Evolutionary conservation across 2,797 vertebrate genomes (phyloP), one percentile per base, ranked within the genome.

Genomic region (Gadopsis marmoratus): DNA sequence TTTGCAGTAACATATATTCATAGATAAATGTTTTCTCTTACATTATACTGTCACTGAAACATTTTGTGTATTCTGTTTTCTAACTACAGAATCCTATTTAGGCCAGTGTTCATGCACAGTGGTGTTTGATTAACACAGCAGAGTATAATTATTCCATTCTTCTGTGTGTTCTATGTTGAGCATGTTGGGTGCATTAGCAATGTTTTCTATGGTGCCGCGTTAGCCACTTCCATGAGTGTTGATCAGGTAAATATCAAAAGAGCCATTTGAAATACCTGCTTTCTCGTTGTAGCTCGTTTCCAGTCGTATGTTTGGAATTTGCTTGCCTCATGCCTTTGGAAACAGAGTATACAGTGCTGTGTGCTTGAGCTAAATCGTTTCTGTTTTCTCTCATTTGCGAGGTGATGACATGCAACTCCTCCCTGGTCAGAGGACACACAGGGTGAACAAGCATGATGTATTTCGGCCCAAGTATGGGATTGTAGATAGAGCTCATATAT

Each of bases 371-470:
- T n/a, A 50, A 50, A 48, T 47, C 53, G 41, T 64, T 70, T 81
- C 66, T 77, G 75, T 66, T 83, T 77, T 74, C 35, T 71, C 51
- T 76, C 41, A 59, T 53, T 35, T 67, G 9, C 39, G 66, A 78
- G 26, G 45, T 68, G 62, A 43, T 39, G 16, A 29, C 11, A 54
- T 33, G 11, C 39, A 56, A 47, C 12, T 51, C 9, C 3, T 31
- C 23, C 23, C 43, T 19, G 9, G 21, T 45, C 53, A 70, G 47
- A 53, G 31, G 6, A 63, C 23, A 13, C 3, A n/a, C 5, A 19
- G 0, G 0, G 6, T 17, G 6, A 50, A 39, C 26, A 7, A 59
- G 56, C 26, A 58, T 62, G 54, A 55, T 23, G 9, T 35, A 37
- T 71, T 53, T 21, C 3, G 16, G 6, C 16, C 6, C 45, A 47